Evolutionary conservation across 2,113 vertebrate species (phyloP).

Genomic region (Zosterops pallidus): DNA sequence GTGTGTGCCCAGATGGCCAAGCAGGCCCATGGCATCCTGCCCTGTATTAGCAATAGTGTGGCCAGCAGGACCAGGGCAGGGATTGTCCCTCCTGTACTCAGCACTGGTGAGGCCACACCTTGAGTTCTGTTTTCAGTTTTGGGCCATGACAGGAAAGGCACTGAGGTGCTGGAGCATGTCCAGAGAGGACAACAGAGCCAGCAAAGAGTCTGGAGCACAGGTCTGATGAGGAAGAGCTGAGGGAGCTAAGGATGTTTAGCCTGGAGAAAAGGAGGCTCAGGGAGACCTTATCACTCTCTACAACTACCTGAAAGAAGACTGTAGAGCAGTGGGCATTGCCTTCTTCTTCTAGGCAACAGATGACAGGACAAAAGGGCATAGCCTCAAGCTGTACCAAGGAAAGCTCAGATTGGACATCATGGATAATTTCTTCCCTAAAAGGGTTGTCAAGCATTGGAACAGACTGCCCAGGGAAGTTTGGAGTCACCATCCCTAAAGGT

Average conservation of each 20-base stretch:
- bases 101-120: background rate
- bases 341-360: background rate
- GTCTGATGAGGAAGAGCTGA: background rate
- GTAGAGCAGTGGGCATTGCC: too few species aligned
- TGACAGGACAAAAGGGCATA: background rate
- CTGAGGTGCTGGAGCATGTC: background rate
- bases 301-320: background rate
- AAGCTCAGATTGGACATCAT: background rate
- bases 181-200: background rate
- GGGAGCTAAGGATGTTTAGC: background rate
- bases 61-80: background rate
- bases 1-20: background rate
- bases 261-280: background rate
- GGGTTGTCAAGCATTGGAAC: background rate
- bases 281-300: background rate
- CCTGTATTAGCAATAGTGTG: background rate
- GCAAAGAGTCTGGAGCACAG: background rate
- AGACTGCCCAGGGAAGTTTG: background rate
- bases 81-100: fast-evolving
- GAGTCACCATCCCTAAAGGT: background rate
- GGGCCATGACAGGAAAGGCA: background rate
- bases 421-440: background rate
- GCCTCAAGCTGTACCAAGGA: background rate
- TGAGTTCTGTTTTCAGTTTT: background rate
- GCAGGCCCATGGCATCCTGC: background rate